Evolutionary conservation across 2,888 invertebrate species (phyloP), one percentile per base, ranked within the genome.

Genomic region (Lepidocyrtoides sp.): DNA sequence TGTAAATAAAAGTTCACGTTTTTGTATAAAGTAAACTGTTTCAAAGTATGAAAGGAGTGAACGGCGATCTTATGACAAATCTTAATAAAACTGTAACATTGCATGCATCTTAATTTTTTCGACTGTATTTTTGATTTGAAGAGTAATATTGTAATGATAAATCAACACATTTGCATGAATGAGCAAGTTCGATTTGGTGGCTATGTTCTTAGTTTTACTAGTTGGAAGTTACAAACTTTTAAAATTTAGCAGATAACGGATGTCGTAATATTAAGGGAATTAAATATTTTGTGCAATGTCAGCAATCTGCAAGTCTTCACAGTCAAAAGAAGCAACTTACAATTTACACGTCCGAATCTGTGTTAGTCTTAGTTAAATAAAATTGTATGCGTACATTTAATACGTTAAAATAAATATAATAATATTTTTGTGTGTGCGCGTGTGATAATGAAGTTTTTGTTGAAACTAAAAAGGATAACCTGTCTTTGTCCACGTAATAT

Each of bases 1-100:
- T 86, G 83, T 83, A 83, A 83, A 83, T 83, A 86, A 86, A 75
- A 75, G 57, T 60, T 85, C 75, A 75, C 48, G 77, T 86, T 57
- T n/a, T 77, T 86, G 60, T 77, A 77, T 86, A 72, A 57, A 60
- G 57, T 57, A 85, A 75, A 60, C 12, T 57, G 41, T 72, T 75
- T 14, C 23, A 72, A 7, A 51, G n/a, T 41, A 23, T 57, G 26
- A 54, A 26, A 60, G 17, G 12, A 20, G 54, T 44, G 48, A 41
- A 86, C 14, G 44, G 54, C 51, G 51, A 54, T 77, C 48, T 60
- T 77, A 41, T 88, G 79, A 88, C 54, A 88, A 88, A 81, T 88
- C 88, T 69, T 88, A 14, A 79, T 69, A 63, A 88, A 63, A 63
- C 81, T 88, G 88, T 88, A 81, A 36, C 48, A 63, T 32, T 81